A percentile compares a stretch with the other conserved stretches of the same genome.
These are phyloP conservation scores for Lerema accius DNA, from an alignment of 1,140 invertebrate species.

Conservation along the genomic window DNA sequence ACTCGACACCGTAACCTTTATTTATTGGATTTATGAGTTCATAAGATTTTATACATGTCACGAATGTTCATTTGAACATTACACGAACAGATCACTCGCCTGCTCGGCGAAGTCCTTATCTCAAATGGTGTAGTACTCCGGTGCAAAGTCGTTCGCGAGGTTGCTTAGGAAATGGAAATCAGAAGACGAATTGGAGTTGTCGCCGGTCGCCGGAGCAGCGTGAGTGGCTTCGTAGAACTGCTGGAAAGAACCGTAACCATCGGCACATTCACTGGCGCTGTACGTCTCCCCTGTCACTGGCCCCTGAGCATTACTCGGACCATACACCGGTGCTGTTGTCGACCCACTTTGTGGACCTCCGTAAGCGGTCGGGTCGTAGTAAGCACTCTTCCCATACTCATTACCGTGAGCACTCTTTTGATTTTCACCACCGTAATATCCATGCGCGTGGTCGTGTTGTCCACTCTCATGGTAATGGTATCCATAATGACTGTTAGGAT, in stretches of 20 bases:
- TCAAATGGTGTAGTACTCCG: slow-evolving; percentile 95
- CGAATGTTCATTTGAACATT: slow-evolving; percentile 36
- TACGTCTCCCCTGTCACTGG: slow-evolving; percentile 59
- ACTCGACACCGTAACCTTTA: slow-evolving; percentile 53
- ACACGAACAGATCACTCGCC: slow-evolving; percentile 79
- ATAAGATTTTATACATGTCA: slow-evolving; percentile 37
- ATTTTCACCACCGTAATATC: slow-evolving; percentile 66
- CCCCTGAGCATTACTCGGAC: slow-evolving; percentile 50
- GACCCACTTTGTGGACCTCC: slow-evolving; percentile 57
- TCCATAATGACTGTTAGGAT: slow-evolving; percentile 78
- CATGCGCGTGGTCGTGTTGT: slow-evolving; percentile 72
- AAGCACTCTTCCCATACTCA: slow-evolving; percentile 74
- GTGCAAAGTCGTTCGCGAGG: slow-evolving; percentile 94
- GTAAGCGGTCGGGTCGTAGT: slow-evolving; percentile 72
- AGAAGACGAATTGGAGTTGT: slow-evolving; percentile 94
- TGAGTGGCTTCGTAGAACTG: slow-evolving; percentile 87
- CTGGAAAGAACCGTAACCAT: slow-evolving; percentile 87
- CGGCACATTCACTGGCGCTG: slow-evolving; percentile 83
- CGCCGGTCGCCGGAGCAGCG: slow-evolving; percentile 83
- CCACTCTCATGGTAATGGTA: slow-evolving; percentile 78
- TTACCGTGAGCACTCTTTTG: slow-evolving; percentile 70
- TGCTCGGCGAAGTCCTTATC: slow-evolving; percentile 80
- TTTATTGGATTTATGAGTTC: slow-evolving; percentile 43
- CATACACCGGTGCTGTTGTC: slow-evolving; percentile 51
- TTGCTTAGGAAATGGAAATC: slow-evolving; percentile 96